Base-by-base conservation (phyloP, 2,888 invertebrate genomes). In the Noctuana brunneofusca region DNA sequence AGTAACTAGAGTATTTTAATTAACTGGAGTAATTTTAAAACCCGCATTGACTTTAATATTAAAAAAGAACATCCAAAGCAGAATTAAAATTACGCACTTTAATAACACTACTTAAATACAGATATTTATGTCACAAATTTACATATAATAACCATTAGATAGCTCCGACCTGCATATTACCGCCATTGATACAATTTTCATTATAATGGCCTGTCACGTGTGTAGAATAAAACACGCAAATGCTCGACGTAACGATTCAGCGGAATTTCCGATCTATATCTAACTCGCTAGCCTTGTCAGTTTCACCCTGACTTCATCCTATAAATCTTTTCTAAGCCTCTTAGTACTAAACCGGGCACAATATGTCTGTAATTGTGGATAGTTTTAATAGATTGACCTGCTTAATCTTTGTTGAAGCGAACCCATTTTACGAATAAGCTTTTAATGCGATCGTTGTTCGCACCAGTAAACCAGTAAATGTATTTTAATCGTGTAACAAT, bases 321-420 rank as follows among this genome's bases (percentile, higher is more conserved):
- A 18, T 56, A 43, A 56, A 56, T 46, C 55, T 41, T 27, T 9
- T 8, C 43, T 18, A 43, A 56, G 43, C 43, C 43, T 16, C 27
- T 56, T 56, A 55, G 22, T 11, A 24, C 48, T 43, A 11, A 48
- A 43, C 27, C 43, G 43, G 12, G 11, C 6, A 43, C 16, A 16
- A 18, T 27, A 18, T 43, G 12, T 16, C 3, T 43, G 27, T 16
- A 46, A 56, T 46, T 30, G 22, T 18, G 24, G 27, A 48, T 24
- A 48, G 22, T 24, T 20, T 48, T 20, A 48, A n/a, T n/a, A 22
- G 48, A 48, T 11, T 43, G 16, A 18, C 18, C 43, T 18, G 1
- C 11, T 43, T 43, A 18, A 18, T 14, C 43, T 0, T 3, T 43
- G 18, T 43, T 0, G 2, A 3, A 9, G 8, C 38, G 18, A 43